These are phyloP conservation scores for Leptestheria dahalacensis DNA, from an alignment of 1,140 invertebrate species.

Conservation along the genomic window DNA sequence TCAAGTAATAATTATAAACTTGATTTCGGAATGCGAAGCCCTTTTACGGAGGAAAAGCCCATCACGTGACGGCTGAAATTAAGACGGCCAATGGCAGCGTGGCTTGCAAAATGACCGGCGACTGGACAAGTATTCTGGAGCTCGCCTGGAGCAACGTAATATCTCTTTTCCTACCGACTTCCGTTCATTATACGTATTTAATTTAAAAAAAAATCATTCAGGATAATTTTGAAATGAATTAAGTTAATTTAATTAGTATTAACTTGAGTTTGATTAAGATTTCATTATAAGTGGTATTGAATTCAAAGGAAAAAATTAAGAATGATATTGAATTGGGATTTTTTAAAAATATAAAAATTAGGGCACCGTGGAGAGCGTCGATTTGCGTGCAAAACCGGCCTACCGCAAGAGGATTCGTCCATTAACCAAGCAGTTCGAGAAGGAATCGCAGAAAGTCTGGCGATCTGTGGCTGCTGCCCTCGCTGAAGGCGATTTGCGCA, in stretches of 20 bases:
- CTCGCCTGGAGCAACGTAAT: slow-evolving; percentile 27
- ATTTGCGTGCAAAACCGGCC: slow-evolving; percentile 32
- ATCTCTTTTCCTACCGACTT: too few species aligned
- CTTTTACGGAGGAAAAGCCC: slow-evolving; percentile 34
- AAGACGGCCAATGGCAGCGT: slow-evolving; percentile 26
- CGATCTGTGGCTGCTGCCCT: slow-evolving; percentile 35
- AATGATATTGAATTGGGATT: neutral
- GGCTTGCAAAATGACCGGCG: slow-evolving; percentile 32
- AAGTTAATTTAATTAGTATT: neutral
- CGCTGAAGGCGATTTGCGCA: slow-evolving; percentile 30
- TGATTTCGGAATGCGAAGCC: too few species aligned
- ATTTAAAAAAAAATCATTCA: too few species aligned
- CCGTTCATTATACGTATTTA: too few species aligned
- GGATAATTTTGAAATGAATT: too few species aligned
- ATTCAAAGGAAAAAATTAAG: too few species aligned
- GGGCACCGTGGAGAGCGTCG: slow-evolving; percentile 23
- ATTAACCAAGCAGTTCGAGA: slow-evolving; percentile 26
- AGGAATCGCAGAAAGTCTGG: slow-evolving; percentile 36
- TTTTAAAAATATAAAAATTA: neutral
- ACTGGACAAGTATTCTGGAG: slow-evolving; percentile 35
- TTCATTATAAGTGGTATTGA: too few species aligned
- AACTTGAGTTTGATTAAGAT: too few species aligned
- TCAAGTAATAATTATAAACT: too few species aligned
- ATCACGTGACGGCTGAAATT: slow-evolving; percentile 30
- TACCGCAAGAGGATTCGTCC: slow-evolving; percentile 31